Evolutionary conservation across 2,113 vertebrate genomes (phyloP).

Genomic region (Paralichthys olivaceus): DNA sequence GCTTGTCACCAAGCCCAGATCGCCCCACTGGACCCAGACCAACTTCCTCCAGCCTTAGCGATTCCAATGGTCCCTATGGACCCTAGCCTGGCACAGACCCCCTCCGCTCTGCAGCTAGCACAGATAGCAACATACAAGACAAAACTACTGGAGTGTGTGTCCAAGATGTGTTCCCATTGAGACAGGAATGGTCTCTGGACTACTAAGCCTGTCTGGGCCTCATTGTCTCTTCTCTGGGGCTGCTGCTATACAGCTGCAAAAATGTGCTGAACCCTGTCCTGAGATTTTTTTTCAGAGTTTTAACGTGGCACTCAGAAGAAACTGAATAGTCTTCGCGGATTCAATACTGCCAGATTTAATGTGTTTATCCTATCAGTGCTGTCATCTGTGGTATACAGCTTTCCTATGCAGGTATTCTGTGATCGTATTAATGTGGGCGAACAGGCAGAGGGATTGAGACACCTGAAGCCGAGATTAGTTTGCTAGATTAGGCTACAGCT

Average conservation of each 20-base stretch:
- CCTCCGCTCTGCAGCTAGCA: conserved; percentile 68
- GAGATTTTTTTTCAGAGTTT: conserved; percentile 47
- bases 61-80: conserved; percentile 78
- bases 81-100: conserved; percentile 73
- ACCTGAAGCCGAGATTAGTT: conserved; percentile 64
- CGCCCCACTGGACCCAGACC: conserved; percentile 75
- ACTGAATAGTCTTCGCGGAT: conserved; percentile 57
- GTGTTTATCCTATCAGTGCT: conserved; percentile 65
- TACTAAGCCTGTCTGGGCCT: conserved; percentile 70
- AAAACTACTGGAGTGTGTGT: conserved; percentile 79
- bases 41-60: conserved; percentile 78
- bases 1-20: conserved; percentile 78
- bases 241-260: conserved; percentile 61
- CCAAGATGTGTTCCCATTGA: conserved; percentile 77
- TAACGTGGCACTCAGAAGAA: conserved; percentile 58
- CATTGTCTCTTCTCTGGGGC: conserved; percentile 68
- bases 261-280: conserved; percentile 44
- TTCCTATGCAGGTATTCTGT: conserved; percentile 64
- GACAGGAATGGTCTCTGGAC: conserved; percentile 71
- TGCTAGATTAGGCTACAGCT: conserved; percentile 55
- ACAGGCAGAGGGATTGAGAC: conserved; percentile 59
- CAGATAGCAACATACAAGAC: conserved; percentile 78
- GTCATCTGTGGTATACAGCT: conserved; percentile 63
- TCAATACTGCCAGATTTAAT: conserved; percentile 49
- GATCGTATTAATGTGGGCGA: conserved; percentile 67